Base-by-base conservation (phyloP, 2,797 vertebrate genomes). In the Falco peregrinus region DNA sequence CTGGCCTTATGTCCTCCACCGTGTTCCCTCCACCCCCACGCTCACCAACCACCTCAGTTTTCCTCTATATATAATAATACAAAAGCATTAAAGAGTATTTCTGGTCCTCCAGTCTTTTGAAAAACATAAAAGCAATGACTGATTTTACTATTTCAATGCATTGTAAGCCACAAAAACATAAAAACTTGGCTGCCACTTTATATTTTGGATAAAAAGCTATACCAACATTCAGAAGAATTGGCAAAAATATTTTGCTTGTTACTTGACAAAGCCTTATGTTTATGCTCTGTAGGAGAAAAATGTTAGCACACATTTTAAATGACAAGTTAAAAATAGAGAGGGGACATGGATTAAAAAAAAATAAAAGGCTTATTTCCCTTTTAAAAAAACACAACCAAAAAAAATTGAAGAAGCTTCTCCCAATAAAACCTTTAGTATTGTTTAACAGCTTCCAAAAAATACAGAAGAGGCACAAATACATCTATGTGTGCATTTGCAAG, bases 51-150 rank as follows among this genome's bases (percentile, higher is more conserved):
- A 3, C n/a, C 65, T 81, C 83, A 19, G 14, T 78, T 79, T 91
- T 81, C 50, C 47, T n/a, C 51, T 3, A 24, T 67, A 64, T 31
- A 6, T 43, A 43, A 43, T 43, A 43, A 0, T 29, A 35, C 35
- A 37, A 75, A 88, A 90, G 71, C 54, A 93, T 39, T 61, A 71
- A 74, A 82, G 54, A 33, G 26, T 53, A 64, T 56, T 94, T 84
- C 35, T 90, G 1, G 0, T 67, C 61, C 63, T 39, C 9, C 18
- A 43, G 29, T 51, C 65, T 68, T 87, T 59, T 31, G 57, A 84
- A 93, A 84, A 88, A 60, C 31, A 94, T 68, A 68, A 94, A 93
- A 91, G 37, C 41, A 59, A 88, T 41, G 16, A 78, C 65, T 81
- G 53, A 45, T 90, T 60, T 11, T 69, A 48, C 48, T n/a, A n/a